These are phyloP conservation scores for Cyclura pinguis DNA, from an alignment of 2,797 vertebrate species.

Conservation along the genomic window DNA sequence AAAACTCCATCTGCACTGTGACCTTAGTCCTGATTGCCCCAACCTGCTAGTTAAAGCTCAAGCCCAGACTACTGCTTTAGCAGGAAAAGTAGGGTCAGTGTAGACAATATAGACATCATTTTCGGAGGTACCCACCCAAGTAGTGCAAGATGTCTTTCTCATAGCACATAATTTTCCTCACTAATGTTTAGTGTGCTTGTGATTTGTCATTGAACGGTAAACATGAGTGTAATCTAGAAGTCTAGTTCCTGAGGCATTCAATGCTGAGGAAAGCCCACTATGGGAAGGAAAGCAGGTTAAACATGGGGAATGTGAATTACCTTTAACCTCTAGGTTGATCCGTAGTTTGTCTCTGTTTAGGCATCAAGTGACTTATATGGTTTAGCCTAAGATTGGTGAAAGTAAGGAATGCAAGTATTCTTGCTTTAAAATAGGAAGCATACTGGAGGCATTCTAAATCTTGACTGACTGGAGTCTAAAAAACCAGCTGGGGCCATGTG, in stretches of 20 bases:
- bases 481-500: not conserved
- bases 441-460: not conserved
- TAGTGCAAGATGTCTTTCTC: too few relatives aligned
- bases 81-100: not conserved
- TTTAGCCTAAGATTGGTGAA: not conserved
- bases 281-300: too few relatives aligned
- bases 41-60: not conserved
- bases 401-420: not conserved
- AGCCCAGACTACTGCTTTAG: not conserved
- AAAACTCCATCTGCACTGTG: not conserved
- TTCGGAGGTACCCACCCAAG: too few relatives aligned
- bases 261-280: too few relatives aligned
- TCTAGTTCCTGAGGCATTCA: too few relatives aligned
- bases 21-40: not conserved
- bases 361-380: not conserved
- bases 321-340: too few relatives aligned
- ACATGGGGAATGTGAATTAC: too few relatives aligned
- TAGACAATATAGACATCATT: too few relatives aligned
- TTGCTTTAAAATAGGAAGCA: not conserved
- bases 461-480: constrained; percentile 5
- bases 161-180: too few relatives aligned
- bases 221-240: too few relatives aligned
- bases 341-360: not conserved
- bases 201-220: too few relatives aligned
- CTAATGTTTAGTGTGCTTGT: too few relatives aligned